These are phyloP conservation scores for Aspidoscelis tigris DNA, from an alignment of 2,113 vertebrate species.

Conservation along the genomic window DNA sequence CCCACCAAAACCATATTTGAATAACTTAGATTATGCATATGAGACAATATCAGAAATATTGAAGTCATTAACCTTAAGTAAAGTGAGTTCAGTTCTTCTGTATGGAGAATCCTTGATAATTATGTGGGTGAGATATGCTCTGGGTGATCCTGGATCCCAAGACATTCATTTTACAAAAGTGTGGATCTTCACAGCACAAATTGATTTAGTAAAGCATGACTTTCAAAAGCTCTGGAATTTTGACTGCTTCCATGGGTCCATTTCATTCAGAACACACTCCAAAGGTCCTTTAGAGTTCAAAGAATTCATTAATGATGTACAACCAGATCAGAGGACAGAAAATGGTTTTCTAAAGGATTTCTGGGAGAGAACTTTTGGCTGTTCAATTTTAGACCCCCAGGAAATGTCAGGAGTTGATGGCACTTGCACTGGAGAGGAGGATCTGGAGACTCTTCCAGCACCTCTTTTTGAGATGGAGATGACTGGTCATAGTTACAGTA, in stretches of 20 bases:
- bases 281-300: neutral
- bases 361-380: neutral
- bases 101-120: conserved; percentile 2
- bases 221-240: neutral
- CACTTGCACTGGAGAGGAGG: neutral
- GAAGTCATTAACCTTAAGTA: neutral
- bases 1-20: no score
- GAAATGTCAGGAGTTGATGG: accelerated
- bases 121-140: neutral
- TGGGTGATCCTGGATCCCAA: no score
- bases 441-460: neutral
- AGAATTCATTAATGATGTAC: neutral
- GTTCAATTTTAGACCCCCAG: neutral
- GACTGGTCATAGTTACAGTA: neutral
- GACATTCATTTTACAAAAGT: neutral
- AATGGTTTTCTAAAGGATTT: neutral
- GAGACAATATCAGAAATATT: no score
- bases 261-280: neutral
- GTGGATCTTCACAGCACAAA: conserved; percentile 5
- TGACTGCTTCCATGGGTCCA: neutral
- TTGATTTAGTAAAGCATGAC: neutral
- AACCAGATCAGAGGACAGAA: neutral
- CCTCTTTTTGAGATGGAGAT: neutral
- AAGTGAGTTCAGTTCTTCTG: neutral
- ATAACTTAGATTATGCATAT: neutral